Percentiles rank a stretch among this genome's conserved stretches.
Conservation (phyloP, 2,888 invertebrate genomes). For the Catotricha subobsoleta region DNA sequence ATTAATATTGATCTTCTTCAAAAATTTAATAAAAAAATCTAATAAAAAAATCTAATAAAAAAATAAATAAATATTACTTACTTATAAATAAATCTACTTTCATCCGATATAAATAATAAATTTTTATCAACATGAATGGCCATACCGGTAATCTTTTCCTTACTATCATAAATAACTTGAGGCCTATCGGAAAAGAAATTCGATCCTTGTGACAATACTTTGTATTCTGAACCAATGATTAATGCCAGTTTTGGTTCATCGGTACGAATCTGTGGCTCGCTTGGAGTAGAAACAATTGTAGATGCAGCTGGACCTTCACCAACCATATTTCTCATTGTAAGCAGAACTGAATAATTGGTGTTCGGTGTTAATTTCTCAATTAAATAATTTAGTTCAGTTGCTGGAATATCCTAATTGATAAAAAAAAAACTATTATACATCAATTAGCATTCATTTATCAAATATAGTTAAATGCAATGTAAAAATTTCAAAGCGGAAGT, state of each 20-base stretch:
- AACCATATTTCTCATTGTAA: constrained; percentile 60
- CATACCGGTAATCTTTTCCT: constrained; percentile 38
- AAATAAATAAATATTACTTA: constrained; percentile 17
- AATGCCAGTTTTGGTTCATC: constrained; percentile 22
- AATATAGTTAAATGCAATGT: no score
- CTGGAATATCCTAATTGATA: constrained; percentile 44
- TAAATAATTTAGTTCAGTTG: constrained; percentile 53
- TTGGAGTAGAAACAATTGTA: constrained; percentile 46
- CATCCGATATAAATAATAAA: constrained; percentile 60
- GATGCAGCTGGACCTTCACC: constrained; percentile 60
- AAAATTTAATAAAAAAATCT: not conserved
- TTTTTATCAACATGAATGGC: constrained; percentile 57
- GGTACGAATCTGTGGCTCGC: constrained; percentile 16
- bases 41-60: not conserved
- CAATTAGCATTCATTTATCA: no score
- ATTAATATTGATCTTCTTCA: constrained; percentile 9
- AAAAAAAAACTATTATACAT: not conserved
- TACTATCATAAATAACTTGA: constrained; percentile 18
- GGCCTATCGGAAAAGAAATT: constrained; percentile 13
- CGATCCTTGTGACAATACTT: constrained; percentile 46
- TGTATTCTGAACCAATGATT: constrained; percentile 49
- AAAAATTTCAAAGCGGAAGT: no score
- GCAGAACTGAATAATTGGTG: constrained; percentile 56
- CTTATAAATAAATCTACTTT: constrained; percentile 43
- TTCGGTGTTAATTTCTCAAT: constrained; percentile 54